These are phyloP conservation scores for Psilopogon haemacephalus DNA, from an alignment of 2,113 vertebrate genomes.

Conservation along the genomic window DNA sequence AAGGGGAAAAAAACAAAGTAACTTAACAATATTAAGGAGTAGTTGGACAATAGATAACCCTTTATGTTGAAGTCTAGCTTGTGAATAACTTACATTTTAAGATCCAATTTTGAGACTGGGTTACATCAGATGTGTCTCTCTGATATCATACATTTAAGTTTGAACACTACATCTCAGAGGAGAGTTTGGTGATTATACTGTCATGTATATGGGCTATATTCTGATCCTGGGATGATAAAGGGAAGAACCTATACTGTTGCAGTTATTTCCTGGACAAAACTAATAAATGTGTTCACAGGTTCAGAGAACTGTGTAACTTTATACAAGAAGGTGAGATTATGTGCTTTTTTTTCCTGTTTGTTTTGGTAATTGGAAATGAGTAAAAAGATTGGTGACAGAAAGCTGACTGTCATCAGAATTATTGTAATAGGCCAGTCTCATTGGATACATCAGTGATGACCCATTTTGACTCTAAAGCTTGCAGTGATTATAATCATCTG, in stretches of 20 bases:
- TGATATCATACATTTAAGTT: not conserved
- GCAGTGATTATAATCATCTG: not conserved
- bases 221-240: not conserved
- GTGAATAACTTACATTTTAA: not conserved
- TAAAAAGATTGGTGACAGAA: not conserved
- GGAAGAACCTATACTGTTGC: not conserved
- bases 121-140: not conserved
- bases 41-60: not conserved
- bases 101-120: not conserved
- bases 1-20: not conserved
- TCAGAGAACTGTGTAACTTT: not conserved
- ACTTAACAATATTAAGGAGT: not conserved
- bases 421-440: not conserved
- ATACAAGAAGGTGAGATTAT: not conserved
- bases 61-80: not conserved
- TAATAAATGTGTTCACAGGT: not conserved
- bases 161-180: not conserved
- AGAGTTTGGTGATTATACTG: not conserved
- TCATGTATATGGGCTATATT: not conserved
- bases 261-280: not conserved
- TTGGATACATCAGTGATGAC: not conserved
- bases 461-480: not conserved
- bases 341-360: not conserved
- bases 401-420: not conserved
- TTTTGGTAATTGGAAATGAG: not conserved